A percentile compares a stretch with the other conserved stretches of the same genome.
phyloP scores from a whole-genome alignment of 2,888 invertebrate species.

The Slavum lentiscoides region DNA sequence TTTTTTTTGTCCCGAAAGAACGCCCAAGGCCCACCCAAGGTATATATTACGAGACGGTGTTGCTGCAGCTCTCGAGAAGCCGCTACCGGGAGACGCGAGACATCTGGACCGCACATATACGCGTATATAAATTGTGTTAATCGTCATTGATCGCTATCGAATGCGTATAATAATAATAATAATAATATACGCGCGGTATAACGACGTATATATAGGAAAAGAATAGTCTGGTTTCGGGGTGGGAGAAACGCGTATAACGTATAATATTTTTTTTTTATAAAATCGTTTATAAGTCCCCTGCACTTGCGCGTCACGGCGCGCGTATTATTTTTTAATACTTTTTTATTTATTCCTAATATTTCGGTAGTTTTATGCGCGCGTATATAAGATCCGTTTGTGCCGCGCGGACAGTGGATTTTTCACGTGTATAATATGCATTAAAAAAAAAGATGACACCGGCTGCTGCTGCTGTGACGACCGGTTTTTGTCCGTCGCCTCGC shows the following conservation, averaged over 20 bases:
- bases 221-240: too few relatives aligned
- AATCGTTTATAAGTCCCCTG: too few relatives aligned
- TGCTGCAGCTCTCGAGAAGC: neutral
- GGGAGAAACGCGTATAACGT: too few relatives aligned
- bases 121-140: conserved; percentile 27
- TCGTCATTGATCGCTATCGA: conserved; percentile 43
- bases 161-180: neutral
- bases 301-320: too few relatives aligned
- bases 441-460: conserved; percentile 38
- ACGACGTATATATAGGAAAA: too few relatives aligned
- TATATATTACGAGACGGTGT: neutral
- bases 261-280: too few relatives aligned
- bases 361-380: neutral
- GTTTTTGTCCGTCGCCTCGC: conserved; percentile 29
- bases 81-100: conserved; percentile 31
- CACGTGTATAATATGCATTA: conserved; percentile 6
- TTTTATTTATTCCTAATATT: neutral
- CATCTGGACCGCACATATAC: neutral
- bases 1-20: neutral
- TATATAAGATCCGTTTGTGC: neutral
- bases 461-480: conserved; percentile 19
- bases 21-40: conserved; percentile 37
- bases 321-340: neutral
- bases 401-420: neutral
- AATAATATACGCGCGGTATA: too few relatives aligned